phyloP scores from a whole-genome alignment of 2,888 invertebrate genomes.

The Hipparchia semele region DNA sequence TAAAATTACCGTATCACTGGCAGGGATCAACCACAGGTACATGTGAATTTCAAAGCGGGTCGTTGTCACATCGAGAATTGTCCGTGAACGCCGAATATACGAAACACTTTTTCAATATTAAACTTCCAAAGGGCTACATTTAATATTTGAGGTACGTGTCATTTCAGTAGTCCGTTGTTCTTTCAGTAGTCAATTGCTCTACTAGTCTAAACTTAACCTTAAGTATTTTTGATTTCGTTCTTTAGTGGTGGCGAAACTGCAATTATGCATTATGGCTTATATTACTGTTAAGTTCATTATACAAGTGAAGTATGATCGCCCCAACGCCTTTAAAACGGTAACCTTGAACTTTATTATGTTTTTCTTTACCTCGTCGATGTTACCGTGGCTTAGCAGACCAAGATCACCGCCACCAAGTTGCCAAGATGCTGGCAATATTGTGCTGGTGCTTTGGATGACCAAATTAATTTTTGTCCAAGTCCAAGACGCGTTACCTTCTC shows the following conservation, averaged over 20 bases:
- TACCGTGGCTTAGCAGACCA: no score
- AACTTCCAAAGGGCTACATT: no score
- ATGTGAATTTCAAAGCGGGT: constrained; percentile 9
- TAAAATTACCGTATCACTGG: constrained; percentile 78
- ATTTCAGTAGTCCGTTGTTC: not conserved
- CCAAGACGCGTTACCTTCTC: no score
- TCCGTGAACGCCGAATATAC: not conserved
- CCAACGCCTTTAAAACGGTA: not conserved
- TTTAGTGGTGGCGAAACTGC: no score
- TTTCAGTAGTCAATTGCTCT: not conserved
- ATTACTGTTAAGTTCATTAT: no score
- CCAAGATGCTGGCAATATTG: no score
- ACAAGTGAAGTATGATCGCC: no score
- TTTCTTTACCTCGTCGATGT: not conserved
- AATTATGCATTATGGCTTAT: no score
- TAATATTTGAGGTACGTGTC: not conserved
- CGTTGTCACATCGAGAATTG: not conserved
- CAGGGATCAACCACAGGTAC: constrained; percentile 56
- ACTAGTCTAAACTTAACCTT: not conserved
- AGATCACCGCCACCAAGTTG: no score
- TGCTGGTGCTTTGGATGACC: no score
- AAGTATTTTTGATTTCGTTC: not conserved
- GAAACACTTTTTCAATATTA: not conserved
- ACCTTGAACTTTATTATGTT: not conserved
- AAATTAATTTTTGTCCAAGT: no score